A percentile compares a stretch with the other conserved stretches of the same genome.
Evolutionary conservation across 2,888 invertebrate genomes (phyloP).

Genomic region (Agrotis clavis): DNA sequence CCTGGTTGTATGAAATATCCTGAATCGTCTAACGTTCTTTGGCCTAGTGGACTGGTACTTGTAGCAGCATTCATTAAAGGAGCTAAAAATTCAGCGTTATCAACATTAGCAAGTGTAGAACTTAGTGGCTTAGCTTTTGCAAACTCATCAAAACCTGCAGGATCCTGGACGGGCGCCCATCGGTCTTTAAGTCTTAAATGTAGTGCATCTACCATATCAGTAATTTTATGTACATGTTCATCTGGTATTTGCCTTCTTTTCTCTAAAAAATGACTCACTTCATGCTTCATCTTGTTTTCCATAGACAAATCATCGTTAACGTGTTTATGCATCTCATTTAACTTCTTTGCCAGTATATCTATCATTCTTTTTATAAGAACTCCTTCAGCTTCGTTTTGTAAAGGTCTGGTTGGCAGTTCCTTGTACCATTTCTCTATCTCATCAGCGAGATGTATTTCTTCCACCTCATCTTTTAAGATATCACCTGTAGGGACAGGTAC

Average conservation of each 20-base stretch:
- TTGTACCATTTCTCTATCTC: conserved; percentile 79
- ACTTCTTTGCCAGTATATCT: conserved; percentile 69
- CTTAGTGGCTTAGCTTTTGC: conserved; percentile 60
- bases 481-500: conserved; percentile 73
- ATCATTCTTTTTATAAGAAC: conserved; percentile 68
- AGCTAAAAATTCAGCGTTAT: conserved; percentile 40
- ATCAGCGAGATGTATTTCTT: conserved; percentile 76
- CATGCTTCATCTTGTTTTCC: conserved; percentile 68
- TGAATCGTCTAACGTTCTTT: background rate
- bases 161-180: conserved; percentile 38
- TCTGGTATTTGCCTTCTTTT: conserved; percentile 62
- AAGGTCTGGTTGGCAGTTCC: conserved; percentile 68
- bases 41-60: conserved; percentile 5
- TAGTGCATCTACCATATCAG: conserved; percentile 73
- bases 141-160: conserved; percentile 63
- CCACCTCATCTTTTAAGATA: conserved; percentile 72
- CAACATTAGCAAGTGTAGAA: conserved; percentile 62
- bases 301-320: conserved; percentile 46
- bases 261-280: conserved; percentile 70
- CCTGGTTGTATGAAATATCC: conserved; percentile 32
- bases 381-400: conserved; percentile 61
- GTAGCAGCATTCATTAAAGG: conserved; percentile 44
- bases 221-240: conserved; percentile 68
- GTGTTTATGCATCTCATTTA: conserved; percentile 70
- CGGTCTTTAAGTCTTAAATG: conserved; percentile 68